Evolutionary conservation across 2,797 vertebrate species (phyloP), one percentile per base, ranked within the genome.

Genomic region (Heterohyrax brucei): DNA sequence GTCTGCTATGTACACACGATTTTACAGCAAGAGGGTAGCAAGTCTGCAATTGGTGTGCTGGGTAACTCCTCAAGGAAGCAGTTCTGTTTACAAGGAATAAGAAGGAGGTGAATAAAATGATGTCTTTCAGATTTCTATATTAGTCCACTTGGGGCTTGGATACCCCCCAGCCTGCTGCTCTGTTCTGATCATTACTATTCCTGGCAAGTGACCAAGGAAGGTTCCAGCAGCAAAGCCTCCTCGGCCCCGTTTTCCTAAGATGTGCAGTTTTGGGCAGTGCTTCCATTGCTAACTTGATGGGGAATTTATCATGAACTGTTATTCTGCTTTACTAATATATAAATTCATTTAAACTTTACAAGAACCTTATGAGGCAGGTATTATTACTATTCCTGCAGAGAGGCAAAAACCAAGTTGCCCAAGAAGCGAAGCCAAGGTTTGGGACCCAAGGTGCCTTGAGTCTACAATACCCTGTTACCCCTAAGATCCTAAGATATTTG

Each of bases 401-500:
- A 44, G 24, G 70, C 10, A 24, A 44, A 33, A 64, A 61, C 59
- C 8, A 73, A 44, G n/a, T 39, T 7, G 13, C 21, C 79, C 92
- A 8, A n/a, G 53, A 72, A 64, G 68, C 33, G 10, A 14, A 30
- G 28, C 39, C 1, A 19, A 30, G 14, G 28, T 1, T 56, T 62
- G 2, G 0, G 3, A 19, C 64, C 26, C 50, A 64, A 10, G 8
- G 7, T 18, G 24, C 64, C 50, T 61, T 18, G 8, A 22, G 39
- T 30, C 5, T 10, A 2, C n/a, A 46, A 10, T 1, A 2, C 0
- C 1, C 7, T 0, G 0, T 19, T 19, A 39, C 24, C 62, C 53
- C 56, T 19, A 2, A 2, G 1, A 30, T 22, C 62, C 56, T 0
- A 14, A 78, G 62, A 28, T 14, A 77, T 80, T 78, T 1, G 14